phyloP scores from a whole-genome alignment of 2,113 vertebrate species.

The Smithornis capensis region DNA sequence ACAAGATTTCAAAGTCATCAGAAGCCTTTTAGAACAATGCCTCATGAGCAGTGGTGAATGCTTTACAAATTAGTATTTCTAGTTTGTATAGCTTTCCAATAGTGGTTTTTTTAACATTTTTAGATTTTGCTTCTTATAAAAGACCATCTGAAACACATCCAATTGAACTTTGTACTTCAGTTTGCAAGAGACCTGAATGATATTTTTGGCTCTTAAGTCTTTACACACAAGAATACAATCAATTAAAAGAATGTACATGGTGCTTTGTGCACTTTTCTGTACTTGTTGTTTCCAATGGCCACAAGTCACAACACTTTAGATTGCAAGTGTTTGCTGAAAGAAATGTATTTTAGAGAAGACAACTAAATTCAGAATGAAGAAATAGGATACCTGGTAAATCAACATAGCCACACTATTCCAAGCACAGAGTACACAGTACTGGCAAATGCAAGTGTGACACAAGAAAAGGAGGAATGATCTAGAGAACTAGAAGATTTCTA shows the following conservation, averaged over 20 bases:
- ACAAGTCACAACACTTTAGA: neutral
- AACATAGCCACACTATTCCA: neutral
- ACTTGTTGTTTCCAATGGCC: neutral
- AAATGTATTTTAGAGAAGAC: neutral
- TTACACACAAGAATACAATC: neutral
- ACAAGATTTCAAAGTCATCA: neutral
- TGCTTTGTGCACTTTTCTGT: neutral
- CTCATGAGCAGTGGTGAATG: neutral
- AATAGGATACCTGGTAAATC: neutral
- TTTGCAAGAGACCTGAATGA: neutral
- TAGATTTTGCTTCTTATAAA: neutral
- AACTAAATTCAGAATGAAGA: neutral
- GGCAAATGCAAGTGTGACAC: neutral
- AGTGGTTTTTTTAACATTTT: no score
- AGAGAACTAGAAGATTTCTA: neutral
- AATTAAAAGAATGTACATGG: neutral
- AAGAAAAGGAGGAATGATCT: neutral
- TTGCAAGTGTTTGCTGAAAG: neutral
- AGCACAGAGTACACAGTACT: neutral
- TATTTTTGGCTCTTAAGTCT: neutral
- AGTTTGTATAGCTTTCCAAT: neutral
- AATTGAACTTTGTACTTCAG: neutral
- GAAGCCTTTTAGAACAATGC: neutral
- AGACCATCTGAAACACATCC: neutral
- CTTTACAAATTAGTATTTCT: neutral